phyloP scores from a whole-genome alignment of 92 coral and sea anemone species.

The Siderastrea siderea region DNA sequence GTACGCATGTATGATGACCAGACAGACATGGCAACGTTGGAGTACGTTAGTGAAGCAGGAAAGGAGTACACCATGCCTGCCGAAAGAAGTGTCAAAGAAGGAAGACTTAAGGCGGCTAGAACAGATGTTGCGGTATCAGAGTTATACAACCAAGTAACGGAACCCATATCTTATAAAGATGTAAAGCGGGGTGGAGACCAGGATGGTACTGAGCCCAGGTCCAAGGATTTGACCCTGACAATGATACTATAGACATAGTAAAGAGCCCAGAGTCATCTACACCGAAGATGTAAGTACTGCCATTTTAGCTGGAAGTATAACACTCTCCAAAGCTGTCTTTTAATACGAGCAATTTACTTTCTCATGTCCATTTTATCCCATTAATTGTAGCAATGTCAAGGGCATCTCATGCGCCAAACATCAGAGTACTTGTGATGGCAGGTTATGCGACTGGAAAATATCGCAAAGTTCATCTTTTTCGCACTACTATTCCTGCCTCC shows the following conservation, averaged over 20 bases:
- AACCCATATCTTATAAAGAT: slow-evolving; percentile 34
- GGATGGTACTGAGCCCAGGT: slow-evolving; percentile 52
- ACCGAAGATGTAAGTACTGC: slow-evolving; percentile 34
- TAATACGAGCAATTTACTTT: too few species aligned
- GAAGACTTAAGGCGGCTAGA: slow-evolving; percentile 17
- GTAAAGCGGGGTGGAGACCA: slow-evolving; percentile 43
- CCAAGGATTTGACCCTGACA: slow-evolving; percentile 51
- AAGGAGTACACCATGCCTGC: slow-evolving; percentile 11
- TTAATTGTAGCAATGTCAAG: too few species aligned
- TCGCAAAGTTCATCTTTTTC: too few species aligned
- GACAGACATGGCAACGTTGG: slow-evolving; percentile 20
- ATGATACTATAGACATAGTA: slow-evolving; percentile 31
- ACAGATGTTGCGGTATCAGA: neutral
- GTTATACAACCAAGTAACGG: slow-evolving; percentile 33
- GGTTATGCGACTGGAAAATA: too few species aligned
- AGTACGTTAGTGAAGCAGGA: slow-evolving; percentile 28
- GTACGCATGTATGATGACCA: neutral
- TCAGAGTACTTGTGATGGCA: too few species aligned
- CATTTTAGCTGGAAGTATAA: slow-evolving; percentile 5
- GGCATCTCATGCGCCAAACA: too few species aligned
- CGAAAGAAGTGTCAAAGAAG: slow-evolving; percentile 30
- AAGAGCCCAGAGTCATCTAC: slow-evolving; percentile 37
- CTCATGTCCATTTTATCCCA: too few species aligned
- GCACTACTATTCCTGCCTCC: too few species aligned
- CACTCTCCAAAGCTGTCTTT: neutral